A percentile compares a stretch with the other conserved stretches of the same genome.
Evolutionary conservation across 2,113 vertebrate genomes (phyloP).

Genomic region (Rattus rattus): DNA sequence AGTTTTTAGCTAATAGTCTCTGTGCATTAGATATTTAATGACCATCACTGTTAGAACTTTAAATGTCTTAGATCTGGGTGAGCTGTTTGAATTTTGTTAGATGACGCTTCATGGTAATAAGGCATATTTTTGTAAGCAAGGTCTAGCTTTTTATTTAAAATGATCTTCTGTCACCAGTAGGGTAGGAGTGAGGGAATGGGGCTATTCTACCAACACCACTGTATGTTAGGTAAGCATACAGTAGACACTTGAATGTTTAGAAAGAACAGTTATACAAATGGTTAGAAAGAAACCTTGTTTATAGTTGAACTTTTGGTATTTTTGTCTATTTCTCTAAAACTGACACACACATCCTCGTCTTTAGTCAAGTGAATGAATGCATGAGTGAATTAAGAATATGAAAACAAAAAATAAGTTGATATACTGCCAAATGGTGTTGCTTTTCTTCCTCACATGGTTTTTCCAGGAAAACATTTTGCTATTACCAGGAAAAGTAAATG

Average conservation of each 20-base stretch:
- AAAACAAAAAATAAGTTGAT: not conserved
- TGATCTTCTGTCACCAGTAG: not conserved
- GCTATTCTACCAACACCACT: not conserved
- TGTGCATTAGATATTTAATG: slow-evolving; percentile 32
- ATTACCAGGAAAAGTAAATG: not conserved
- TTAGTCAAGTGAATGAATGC: not conserved
- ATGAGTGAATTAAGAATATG: not conserved
- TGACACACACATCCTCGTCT: not conserved
- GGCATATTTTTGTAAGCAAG: not conserved
- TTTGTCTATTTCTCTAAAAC: not conserved
- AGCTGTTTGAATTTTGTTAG: slow-evolving; percentile 44
- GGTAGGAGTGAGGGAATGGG: not conserved
- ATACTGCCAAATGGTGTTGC: not conserved
- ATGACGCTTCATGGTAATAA: not conserved
- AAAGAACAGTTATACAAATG: not conserved
- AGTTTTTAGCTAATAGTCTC: not conserved
- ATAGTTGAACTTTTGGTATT: not conserved
- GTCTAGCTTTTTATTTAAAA: slow-evolving; percentile 2
- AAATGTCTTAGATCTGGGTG: not conserved
- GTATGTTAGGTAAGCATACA: not conserved
- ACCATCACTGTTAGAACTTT: not conserved
- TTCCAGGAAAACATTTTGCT: not conserved
- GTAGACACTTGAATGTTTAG: not conserved
- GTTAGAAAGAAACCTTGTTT: too few species aligned
- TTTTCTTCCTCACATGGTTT: slow-evolving; percentile 29